Evolutionary conservation across 2,888 invertebrate genomes (phyloP).

Genomic region (Acheta domesticus): DNA sequence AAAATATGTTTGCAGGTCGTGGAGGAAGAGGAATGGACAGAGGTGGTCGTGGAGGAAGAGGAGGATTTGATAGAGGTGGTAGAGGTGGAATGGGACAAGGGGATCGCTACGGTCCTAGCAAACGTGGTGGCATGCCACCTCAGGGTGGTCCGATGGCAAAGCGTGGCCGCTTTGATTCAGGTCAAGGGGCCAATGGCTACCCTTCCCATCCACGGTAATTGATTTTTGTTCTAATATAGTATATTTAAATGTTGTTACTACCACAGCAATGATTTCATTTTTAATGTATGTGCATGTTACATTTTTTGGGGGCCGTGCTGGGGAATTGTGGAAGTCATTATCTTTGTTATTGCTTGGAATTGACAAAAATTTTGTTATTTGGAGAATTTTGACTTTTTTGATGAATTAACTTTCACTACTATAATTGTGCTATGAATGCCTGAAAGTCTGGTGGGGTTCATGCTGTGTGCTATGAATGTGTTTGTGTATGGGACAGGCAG

Average conservation of each 20-base stretch:
- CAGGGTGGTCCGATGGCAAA: slow-evolving; percentile 35
- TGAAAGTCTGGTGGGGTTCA: too few relatives aligned
- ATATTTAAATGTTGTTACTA: neutral
- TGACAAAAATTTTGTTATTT: too few relatives aligned
- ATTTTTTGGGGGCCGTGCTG: too few relatives aligned
- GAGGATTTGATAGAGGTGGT: slow-evolving; percentile 33
- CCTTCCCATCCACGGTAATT: slow-evolving; percentile 30
- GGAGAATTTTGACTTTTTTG: too few relatives aligned
- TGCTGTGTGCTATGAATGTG: too few relatives aligned
- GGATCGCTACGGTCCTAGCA: slow-evolving; percentile 27
- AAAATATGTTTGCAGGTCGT: slow-evolving; percentile 23
- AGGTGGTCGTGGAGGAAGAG: slow-evolving; percentile 30
- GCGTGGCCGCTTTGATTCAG: slow-evolving; percentile 33
- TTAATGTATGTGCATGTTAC: too few relatives aligned
- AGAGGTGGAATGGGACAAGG: slow-evolving; percentile 27
- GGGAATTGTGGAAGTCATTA: too few relatives aligned
- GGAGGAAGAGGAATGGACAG: slow-evolving; percentile 33
- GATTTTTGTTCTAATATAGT: neutral
- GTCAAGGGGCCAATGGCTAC: slow-evolving; percentile 31
- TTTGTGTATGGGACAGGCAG: too few relatives aligned
- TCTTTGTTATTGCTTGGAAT: too few relatives aligned
- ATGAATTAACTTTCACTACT: too few relatives aligned
- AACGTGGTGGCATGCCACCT: slow-evolving; percentile 30
- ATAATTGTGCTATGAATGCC: too few relatives aligned
- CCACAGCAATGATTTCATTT: too few relatives aligned